Percentiles rank a stretch among this genome's conserved stretches.
Conservation (phyloP, 2,113 vertebrate species). For the Coryphaenoides rupestris region DNA sequence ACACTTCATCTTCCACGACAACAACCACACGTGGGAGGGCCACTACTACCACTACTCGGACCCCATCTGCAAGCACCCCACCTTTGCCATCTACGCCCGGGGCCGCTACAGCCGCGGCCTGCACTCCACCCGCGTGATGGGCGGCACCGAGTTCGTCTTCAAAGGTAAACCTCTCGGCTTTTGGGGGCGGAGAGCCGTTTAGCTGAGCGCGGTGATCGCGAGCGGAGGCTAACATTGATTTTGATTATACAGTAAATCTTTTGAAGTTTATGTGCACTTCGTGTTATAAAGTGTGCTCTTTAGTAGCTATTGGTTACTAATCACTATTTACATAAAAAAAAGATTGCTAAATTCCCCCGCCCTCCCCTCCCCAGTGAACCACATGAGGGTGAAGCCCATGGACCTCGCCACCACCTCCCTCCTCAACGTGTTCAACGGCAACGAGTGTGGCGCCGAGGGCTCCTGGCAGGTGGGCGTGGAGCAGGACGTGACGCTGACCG, state of each 20-base stretch:
- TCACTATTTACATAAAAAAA: too few relatives aligned
- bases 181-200: too few relatives aligned
- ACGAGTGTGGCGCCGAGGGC: constrained; percentile 88
- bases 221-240: too few relatives aligned
- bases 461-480: constrained; percentile 92
- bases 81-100: constrained; percentile 92
- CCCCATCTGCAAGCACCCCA: constrained; percentile 91
- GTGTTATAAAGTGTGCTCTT: too few relatives aligned
- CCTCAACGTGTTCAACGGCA: constrained; percentile 89
- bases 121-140: constrained; percentile 84
- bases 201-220: too few relatives aligned
- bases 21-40: constrained; percentile 95
- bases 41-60: constrained; percentile 97
- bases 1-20: constrained; percentile 93
- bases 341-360: too few relatives aligned
- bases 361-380: constrained; percentile 77
- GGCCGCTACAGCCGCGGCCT: constrained; percentile 90
- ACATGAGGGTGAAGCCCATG: constrained; percentile 96
- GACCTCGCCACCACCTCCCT: constrained; percentile 88
- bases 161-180: constrained; percentile 80
- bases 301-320: too few relatives aligned
- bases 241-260: too few relatives aligned
- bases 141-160: constrained; percentile 91
- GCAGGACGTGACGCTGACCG: constrained; percentile 91
- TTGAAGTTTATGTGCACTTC: too few relatives aligned